Percentiles rank a stretch among this genome's conserved stretches.
These are phyloP conservation scores for Bombus picipes DNA, from an alignment of 1,140 invertebrate species.

Conservation along the genomic window DNA sequence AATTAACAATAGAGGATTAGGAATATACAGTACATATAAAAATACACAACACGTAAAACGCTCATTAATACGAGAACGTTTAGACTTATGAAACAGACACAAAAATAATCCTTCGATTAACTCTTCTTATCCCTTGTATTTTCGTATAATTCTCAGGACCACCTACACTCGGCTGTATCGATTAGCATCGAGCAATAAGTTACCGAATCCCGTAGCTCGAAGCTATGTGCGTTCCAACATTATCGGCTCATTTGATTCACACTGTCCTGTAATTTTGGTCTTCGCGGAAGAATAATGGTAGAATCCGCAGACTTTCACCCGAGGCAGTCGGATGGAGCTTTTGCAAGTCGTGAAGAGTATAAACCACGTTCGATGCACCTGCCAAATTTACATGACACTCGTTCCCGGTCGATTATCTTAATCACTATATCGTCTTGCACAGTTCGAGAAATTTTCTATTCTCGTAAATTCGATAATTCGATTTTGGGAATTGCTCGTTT, in stretches of 20 bases:
- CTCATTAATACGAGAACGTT: neutral
- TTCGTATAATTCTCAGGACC: slow-evolving; percentile 53
- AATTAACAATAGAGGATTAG: neutral
- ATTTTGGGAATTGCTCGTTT: neutral
- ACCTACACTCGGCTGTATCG: slow-evolving; percentile 63
- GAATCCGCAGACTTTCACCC: slow-evolving; percentile 64
- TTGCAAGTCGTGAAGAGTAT: neutral
- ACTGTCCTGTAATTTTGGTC: slow-evolving; percentile 73
- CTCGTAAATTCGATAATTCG: slow-evolving; percentile 7
- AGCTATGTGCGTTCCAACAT: slow-evolving; percentile 77
- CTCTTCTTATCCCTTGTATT: slow-evolving; percentile 7
- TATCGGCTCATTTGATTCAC: slow-evolving; percentile 77
- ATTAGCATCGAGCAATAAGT: slow-evolving; percentile 76
- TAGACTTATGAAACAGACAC: neutral
- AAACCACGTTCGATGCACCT: slow-evolving; percentile 50
- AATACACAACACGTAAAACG: too few species aligned
- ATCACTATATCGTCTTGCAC: neutral
- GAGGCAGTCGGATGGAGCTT: slow-evolving; percentile 37
- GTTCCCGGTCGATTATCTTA: slow-evolving; percentile 2
- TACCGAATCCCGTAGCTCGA: slow-evolving; percentile 65
- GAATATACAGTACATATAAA: too few species aligned
- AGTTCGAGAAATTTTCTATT: neutral
- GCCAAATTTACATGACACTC: slow-evolving; percentile 56
- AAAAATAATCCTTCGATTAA: neutral
- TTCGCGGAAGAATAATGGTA: slow-evolving; percentile 71